Evolutionary conservation across 2,113 vertebrate species (phyloP), one percentile per base, ranked within the genome.

Genomic region (Mormyrus iriodes): DNA sequence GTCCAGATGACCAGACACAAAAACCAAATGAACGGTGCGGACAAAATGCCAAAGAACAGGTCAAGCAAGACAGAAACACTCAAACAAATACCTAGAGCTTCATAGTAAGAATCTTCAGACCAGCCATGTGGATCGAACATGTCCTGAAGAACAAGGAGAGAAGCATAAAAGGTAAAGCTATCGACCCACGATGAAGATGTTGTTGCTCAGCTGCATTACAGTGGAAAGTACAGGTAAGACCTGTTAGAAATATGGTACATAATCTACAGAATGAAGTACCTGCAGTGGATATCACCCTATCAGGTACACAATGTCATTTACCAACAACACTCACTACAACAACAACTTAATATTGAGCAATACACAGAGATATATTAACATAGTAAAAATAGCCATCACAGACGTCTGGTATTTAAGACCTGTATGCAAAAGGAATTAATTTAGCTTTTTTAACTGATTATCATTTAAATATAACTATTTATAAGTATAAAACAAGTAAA

Each of bases 41-140:
- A n/a, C 55, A 52, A 51, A 24, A 65, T 15, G 6, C 7, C 27
- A 69, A 55, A 76, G 39, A 84, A 83, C 15, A 53, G 5, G 24
- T 53, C 42, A 31, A n/a, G 2, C 35, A 8, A 55, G 31, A 82
- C 7, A 49, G 17, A 0, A 73, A 39, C 0, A 24, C 8, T 46
- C 61, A n/a, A 13, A 13, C 82, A 10, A 91, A 91, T 94, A 98
- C 98, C 97, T 85, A 99, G 93, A 12, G 96, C 94, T 91, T 99
- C 98, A 1, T 99, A 99, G 92, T 99, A 99, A 0, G 98, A 99
- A 91, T 99, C 98, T 84, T 99, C 98, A 89, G 98, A 97, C 98
- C 98, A 99, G 90, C 98, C 98, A 44, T 99, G 98, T 82, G 98
- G 98, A 92, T 99, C 97, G 91, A 99, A 99, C 97, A 99, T 99